Evolutionary conservation across 2,888 invertebrate genomes (phyloP).

Genomic region (Meganola albula): DNA sequence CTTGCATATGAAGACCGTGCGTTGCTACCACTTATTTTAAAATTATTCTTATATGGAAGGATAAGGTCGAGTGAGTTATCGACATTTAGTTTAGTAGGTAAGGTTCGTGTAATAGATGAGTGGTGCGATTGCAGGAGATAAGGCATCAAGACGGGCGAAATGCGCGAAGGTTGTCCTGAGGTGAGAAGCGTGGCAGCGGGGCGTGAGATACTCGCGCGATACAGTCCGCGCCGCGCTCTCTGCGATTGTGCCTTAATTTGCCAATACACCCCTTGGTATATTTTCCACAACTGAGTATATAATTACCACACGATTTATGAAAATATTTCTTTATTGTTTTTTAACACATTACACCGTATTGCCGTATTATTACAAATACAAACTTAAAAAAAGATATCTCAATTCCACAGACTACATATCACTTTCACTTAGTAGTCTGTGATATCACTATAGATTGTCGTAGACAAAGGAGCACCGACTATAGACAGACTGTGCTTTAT

Average conservation of each 20-base stretch:
- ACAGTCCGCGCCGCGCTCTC: conserved; percentile 33
- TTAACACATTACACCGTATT: too few species aligned
- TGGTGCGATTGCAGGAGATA: conserved; percentile 61
- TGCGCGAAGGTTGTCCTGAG: conserved; percentile 57
- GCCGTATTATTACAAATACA: too few species aligned
- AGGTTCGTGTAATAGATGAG: conserved; percentile 63
- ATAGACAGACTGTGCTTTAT: too few species aligned
- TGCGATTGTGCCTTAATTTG: background rate
- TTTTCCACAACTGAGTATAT: too few species aligned
- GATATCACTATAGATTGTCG: too few species aligned
- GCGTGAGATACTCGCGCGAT: conserved; percentile 67
- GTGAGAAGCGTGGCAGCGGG: conserved; percentile 72
- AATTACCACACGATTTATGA: too few species aligned
- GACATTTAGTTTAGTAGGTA: conserved; percentile 63
- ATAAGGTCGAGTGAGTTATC: conserved; percentile 47
- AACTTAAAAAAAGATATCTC: too few species aligned
- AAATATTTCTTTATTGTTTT: too few species aligned
- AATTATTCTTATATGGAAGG: conserved; percentile 43
- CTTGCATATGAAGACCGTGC: conserved; percentile 31
- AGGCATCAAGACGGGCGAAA: conserved; percentile 49
- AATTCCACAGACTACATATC: too few species aligned
- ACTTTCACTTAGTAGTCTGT: too few species aligned
- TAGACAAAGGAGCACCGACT: too few species aligned
- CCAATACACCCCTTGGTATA: conserved; percentile 13
- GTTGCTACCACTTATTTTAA: conserved; percentile 46